Conservation (phyloP, 1,140 invertebrate species). For the Oryctes rhinoceros region DNA sequence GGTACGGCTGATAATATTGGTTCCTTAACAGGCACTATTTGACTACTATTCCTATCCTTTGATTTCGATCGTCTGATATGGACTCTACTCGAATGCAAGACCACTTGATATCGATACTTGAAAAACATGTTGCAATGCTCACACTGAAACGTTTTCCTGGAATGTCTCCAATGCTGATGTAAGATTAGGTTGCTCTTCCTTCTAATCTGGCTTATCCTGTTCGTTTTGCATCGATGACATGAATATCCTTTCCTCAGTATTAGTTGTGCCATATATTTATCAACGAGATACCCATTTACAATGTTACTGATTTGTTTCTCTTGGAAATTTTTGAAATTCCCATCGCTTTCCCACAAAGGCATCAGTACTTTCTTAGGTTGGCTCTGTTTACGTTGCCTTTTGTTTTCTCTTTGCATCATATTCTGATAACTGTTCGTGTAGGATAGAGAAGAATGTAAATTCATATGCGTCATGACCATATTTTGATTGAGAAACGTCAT, state of each 20-base stretch:
- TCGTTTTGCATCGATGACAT: conserved; percentile 55
- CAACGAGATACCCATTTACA: conserved; percentile 46
- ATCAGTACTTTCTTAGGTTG: conserved; percentile 63
- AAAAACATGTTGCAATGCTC: conserved; percentile 61
- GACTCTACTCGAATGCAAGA: conserved; percentile 60
- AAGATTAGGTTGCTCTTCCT: conserved; percentile 54
- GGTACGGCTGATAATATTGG: conserved; percentile 53
- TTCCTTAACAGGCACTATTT: conserved; percentile 55
- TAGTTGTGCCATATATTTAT: conserved; percentile 57
- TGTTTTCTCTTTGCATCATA: conserved; percentile 52
- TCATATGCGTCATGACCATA: conserved; percentile 64
- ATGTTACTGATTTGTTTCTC: conserved; percentile 53
- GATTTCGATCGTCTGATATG: conserved; percentile 55
- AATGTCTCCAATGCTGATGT: conserved; percentile 58
- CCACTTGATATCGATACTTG: conserved; percentile 61
- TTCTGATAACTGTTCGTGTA: conserved; percentile 42
- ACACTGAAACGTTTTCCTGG: conserved; percentile 56
- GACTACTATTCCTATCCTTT: conserved; percentile 36
- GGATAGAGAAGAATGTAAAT: conserved; percentile 59
- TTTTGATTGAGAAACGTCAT: conserved; percentile 59
- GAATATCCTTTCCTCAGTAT: conserved; percentile 53
- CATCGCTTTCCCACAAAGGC: conserved; percentile 53
- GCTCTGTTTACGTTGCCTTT: conserved; percentile 63
- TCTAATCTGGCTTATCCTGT: conserved; percentile 56
- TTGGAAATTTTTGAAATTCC: conserved; percentile 51